Evolutionary conservation across 2,113 vertebrate genomes (phyloP).

Genomic region (Podarcis muralis): DNA sequence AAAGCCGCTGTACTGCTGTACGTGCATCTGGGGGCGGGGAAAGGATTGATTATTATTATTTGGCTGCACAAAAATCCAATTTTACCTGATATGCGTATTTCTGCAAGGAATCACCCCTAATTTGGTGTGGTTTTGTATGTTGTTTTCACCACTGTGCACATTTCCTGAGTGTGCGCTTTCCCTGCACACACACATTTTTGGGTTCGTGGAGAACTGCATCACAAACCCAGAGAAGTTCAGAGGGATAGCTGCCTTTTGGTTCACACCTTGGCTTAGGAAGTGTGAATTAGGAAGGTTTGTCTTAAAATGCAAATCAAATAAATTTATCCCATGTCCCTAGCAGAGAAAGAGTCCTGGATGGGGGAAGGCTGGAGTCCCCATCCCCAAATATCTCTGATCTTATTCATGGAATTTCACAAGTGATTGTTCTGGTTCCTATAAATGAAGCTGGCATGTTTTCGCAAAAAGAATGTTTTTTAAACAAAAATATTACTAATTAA

Average conservation of each 20-base stretch:
- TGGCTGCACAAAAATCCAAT: not conserved
- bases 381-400: not conserved
- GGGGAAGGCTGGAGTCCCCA: not conserved
- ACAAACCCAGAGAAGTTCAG: not conserved
- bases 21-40: too few relatives aligned
- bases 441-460: slow-evolving; percentile 35
- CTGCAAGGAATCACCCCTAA: too few relatives aligned
- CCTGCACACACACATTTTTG: not conserved
- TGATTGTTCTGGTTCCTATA: not conserved
- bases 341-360: not conserved
- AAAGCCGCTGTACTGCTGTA: too few relatives aligned
- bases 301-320: not conserved
- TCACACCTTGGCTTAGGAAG: not conserved
- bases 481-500: slow-evolving; percentile 50
- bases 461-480: slow-evolving; percentile 61
- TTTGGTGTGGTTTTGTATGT: too few relatives aligned
- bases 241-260: not conserved
- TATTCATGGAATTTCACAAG: not conserved
- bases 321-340: not conserved
- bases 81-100: too few relatives aligned
- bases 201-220: not conserved
- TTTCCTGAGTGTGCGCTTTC: too few relatives aligned
- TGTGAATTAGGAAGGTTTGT: not conserved
- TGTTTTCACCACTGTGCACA: too few relatives aligned
- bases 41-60: not conserved